phyloP scores from a whole-genome alignment of 2,797 vertebrate species.

The Pseudochirops cupreus region DNA sequence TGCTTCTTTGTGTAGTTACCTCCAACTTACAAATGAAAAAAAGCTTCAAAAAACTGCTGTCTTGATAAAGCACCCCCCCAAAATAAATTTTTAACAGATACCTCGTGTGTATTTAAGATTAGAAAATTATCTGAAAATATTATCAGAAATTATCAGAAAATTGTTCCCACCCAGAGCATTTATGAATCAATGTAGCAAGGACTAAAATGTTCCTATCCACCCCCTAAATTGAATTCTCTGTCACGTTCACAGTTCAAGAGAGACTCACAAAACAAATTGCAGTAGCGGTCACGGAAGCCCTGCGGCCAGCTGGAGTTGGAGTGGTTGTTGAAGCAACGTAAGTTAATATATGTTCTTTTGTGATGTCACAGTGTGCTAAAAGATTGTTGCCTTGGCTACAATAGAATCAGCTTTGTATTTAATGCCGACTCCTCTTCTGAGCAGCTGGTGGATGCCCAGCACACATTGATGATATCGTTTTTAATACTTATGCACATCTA shows the following conservation, averaged over 20 bases:
- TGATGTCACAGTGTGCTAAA: not conserved
- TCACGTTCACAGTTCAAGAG: constrained; percentile 92
- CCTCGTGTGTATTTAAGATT: not conserved
- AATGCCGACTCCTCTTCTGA: not conserved
- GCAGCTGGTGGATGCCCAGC: not conserved
- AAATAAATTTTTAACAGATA: not conserved
- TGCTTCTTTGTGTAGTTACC: not conserved
- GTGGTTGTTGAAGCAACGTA: constrained; percentile 98
- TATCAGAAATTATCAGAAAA: not conserved
- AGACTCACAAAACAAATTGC: constrained; percentile 98
- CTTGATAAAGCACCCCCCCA: not conserved
- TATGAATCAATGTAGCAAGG: not conserved
- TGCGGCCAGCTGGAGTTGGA: constrained; percentile 95
- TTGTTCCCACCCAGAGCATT: not conserved
- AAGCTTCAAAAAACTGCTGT: not conserved
- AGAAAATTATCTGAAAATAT: not conserved
- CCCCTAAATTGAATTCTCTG: constrained; percentile 10
- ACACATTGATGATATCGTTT: not conserved
- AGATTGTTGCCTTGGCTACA: not conserved
- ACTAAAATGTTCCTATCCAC: not conserved
- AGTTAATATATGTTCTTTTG: constrained; percentile 66
- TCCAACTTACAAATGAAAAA: not conserved
- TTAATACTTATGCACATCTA: not conserved
- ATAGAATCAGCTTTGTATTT: not conserved
- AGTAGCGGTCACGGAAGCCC: constrained; percentile 95